A percentile compares a stretch with the other conserved stretches of the same genome.
Evolutionary conservation across 37 sponge, comb jelly and placozoan species (phyloP).

Genomic region (Crambe crambe): DNA sequence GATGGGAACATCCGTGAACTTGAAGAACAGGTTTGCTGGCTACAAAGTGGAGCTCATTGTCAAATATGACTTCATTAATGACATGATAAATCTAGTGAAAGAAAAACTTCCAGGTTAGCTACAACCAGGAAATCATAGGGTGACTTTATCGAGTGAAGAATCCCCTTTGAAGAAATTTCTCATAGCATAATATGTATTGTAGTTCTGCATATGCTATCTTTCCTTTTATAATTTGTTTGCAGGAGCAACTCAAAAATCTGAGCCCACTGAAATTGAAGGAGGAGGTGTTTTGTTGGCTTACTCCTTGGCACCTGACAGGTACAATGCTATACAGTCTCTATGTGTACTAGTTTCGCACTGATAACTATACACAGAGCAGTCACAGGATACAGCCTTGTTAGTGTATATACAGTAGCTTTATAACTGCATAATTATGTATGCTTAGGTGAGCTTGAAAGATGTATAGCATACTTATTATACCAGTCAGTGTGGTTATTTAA

Average conservation of each 20-base stretch:
- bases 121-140: no score
- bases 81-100: conserved; percentile 41
- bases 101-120: conserved; percentile 58
- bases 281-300: conserved; percentile 57
- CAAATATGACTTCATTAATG: conserved; percentile 3
- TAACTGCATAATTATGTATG: no score
- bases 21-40: conserved; percentile 86
- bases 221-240: no score
- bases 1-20: conserved; percentile 69
- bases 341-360: no score
- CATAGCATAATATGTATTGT: background rate
- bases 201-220: no score
- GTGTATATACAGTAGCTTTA: no score
- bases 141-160: background rate
- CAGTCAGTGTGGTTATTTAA: no score
- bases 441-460: no score
- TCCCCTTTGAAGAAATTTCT: background rate
- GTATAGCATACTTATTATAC: no score
- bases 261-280: conserved; percentile 64
- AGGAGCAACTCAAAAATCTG: conserved; percentile 55
- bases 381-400: no score
- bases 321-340: background rate
- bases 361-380: background rate
- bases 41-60: conserved; percentile 82
- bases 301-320: conserved; percentile 78